Evolutionary conservation across 1,140 invertebrate species (phyloP), one percentile per base, ranked within the genome.

Genomic region (Limonius californicus): DNA sequence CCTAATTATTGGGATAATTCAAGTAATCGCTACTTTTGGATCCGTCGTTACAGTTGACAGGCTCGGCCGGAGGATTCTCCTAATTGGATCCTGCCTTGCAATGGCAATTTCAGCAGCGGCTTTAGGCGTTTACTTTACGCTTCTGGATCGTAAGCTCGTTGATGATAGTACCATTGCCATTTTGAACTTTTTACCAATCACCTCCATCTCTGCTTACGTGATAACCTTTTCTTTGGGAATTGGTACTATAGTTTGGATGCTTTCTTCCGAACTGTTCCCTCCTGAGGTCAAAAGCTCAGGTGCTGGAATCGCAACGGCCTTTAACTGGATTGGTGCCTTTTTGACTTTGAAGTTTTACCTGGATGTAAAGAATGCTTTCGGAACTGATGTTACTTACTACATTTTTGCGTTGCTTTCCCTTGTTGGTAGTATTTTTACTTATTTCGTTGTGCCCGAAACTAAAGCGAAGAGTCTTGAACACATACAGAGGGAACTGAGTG

Each of bases 261-360:
- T 92, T 65, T 83, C 89, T 61, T 84, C 86, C 0, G 90, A 92
- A 76, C 72, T 91, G 65, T 89, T 90, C 77, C 82, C 90, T 53
- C 77, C 89, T 66, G 84, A 89, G 54, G 82, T 93, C 12, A 90
- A 91, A 61, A 89, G 88, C 62, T 83, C 90, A 43, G 89, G 89
- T 35, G 80, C 83, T 68, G 83, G 89, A 0, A 84, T 92, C 66
- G 87, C 89, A 1, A 88, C 88, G 35, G 81, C 86, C 9, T 87
- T 88, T 67, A 95, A 93, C 70, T 89, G 93, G 84, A 69, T 89
- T 1, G 84, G 86, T 57, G 91, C 89, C 47, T 96, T 96, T 74
- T 64, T 91, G 11, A 87, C 95, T 0, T 94, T 94, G 15, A 89
- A 89, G 70, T 83, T 83, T 64, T 92, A 87, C 70, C 66, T 67